phyloP scores from a whole-genome alignment of 2,888 invertebrate genomes.

The Eledona agricola region DNA sequence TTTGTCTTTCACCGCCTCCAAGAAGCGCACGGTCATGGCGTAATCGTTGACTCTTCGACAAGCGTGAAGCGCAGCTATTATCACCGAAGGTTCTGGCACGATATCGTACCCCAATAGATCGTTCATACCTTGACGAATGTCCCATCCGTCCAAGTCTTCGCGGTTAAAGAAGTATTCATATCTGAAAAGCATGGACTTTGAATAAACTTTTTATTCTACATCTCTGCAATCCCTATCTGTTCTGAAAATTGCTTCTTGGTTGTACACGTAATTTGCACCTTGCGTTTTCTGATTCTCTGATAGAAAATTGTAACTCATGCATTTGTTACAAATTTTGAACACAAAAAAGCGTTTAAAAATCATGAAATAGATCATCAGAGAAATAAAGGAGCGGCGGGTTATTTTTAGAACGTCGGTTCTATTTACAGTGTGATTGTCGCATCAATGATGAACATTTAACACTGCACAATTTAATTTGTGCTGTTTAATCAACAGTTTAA shows the following conservation, averaged over 20 bases:
- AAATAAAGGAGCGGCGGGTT: constrained; percentile 5
- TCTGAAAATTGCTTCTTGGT: too few relatives aligned
- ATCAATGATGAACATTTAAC: too few relatives aligned
- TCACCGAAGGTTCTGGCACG: constrained; percentile 69
- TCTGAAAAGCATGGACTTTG: constrained; percentile 60
- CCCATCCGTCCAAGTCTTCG: constrained; percentile 88
- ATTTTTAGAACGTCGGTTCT: constrained; percentile 13
- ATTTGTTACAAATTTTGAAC: too few relatives aligned
- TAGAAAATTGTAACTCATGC: too few relatives aligned
- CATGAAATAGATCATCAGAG: too few relatives aligned
- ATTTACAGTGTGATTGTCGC: constrained; percentile 8
- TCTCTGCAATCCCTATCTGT: too few relatives aligned
- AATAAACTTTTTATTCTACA: too few relatives aligned
- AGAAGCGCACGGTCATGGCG: constrained; percentile 73
- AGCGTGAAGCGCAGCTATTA: constrained; percentile 69
- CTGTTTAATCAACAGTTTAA: too few relatives aligned
- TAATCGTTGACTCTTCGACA: constrained; percentile 74
- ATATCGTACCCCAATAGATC: constrained; percentile 67
- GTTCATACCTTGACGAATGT: constrained; percentile 67
- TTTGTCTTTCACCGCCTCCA: constrained; percentile 91
- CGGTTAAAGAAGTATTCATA: constrained; percentile 86
- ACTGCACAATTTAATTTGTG: too few relatives aligned
- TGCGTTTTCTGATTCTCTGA: too few relatives aligned
- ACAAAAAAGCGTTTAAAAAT: too few relatives aligned
- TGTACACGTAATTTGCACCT: too few relatives aligned